A percentile compares a stretch with the other conserved stretches of the same genome.
Evolutionary conservation across 1,140 invertebrate species (phyloP).

Genomic region (Drosophila pachea): DNA sequence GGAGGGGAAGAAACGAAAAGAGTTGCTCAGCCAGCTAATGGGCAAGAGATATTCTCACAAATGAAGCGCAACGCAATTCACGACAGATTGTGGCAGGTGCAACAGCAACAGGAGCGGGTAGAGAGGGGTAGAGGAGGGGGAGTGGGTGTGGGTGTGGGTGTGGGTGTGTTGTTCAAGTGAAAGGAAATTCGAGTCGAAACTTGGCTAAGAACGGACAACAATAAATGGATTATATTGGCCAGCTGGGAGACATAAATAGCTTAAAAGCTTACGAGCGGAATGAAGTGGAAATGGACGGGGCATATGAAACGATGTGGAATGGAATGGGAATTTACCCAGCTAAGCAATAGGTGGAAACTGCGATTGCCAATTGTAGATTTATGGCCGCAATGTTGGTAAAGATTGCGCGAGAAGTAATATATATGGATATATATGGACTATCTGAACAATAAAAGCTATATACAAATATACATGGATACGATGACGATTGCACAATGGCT

Average conservation of each 20-base stretch:
- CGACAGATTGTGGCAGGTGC: conserved; percentile 46
- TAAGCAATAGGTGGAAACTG: background rate
- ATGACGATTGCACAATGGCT: background rate
- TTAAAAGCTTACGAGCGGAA: conserved; percentile 14
- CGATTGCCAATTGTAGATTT: background rate
- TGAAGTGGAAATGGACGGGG: background rate
- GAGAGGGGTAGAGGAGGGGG: conserved; percentile 17
- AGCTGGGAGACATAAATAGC: conserved; percentile 4
- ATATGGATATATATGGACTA: background rate
- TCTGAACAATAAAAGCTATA: background rate
- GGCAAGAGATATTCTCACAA: conserved; percentile 30
- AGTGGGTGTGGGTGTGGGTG: conserved; percentile 6
- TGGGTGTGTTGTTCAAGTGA: background rate
- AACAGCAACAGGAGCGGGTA: conserved; percentile 2
- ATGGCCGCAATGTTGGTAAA: background rate
- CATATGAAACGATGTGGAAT: background rate
- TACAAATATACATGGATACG: background rate
- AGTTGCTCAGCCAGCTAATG: background rate
- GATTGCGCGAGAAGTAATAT: no score
- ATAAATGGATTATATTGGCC: conserved; percentile 27
- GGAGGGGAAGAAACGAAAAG: background rate
- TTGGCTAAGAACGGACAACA: conserved; percentile 5
- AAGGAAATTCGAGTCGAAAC: conserved; percentile 13
- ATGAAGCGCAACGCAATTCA: conserved; percentile 47
- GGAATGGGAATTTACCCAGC: background rate